Evolutionary conservation across 1,140 invertebrate species (phyloP).

Genomic region (Eueides isabella): DNA sequence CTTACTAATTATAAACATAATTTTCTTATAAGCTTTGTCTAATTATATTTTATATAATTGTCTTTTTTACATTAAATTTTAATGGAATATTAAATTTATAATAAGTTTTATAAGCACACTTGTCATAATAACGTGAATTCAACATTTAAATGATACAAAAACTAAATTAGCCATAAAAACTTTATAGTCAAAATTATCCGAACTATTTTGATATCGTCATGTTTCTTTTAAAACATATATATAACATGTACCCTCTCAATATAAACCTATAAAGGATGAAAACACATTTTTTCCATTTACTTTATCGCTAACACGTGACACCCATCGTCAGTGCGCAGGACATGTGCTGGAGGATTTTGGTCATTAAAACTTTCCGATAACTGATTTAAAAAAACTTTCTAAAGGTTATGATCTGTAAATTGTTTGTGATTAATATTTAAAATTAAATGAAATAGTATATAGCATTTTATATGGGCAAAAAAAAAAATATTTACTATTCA

Average conservation of each 20-base stretch:
- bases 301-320: constrained; percentile 21
- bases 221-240: not conserved
- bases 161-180: not conserved
- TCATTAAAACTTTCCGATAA: constrained; percentile 32
- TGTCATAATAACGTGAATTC: too few relatives aligned
- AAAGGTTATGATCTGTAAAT: not conserved
- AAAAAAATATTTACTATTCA: too few relatives aligned
- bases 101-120: too few relatives aligned
- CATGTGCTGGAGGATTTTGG: constrained; percentile 25
- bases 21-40: too few relatives aligned
- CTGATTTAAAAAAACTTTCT: not conserved
- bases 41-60: too few relatives aligned
- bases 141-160: not conserved
- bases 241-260: too few relatives aligned
- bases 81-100: too few relatives aligned
- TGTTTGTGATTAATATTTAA: not conserved
- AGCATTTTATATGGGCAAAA: too few relatives aligned
- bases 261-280: not conserved
- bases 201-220: constrained; percentile 3
- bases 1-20: too few relatives aligned
- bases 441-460: not conserved
- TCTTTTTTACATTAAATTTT: too few relatives aligned
- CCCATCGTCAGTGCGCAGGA: not conserved
- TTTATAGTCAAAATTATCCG: not conserved
- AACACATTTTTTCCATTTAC: constrained; percentile 7